phyloP scores from a whole-genome alignment of 2,888 invertebrate genomes.

The Chymomyza fuscimana region DNA sequence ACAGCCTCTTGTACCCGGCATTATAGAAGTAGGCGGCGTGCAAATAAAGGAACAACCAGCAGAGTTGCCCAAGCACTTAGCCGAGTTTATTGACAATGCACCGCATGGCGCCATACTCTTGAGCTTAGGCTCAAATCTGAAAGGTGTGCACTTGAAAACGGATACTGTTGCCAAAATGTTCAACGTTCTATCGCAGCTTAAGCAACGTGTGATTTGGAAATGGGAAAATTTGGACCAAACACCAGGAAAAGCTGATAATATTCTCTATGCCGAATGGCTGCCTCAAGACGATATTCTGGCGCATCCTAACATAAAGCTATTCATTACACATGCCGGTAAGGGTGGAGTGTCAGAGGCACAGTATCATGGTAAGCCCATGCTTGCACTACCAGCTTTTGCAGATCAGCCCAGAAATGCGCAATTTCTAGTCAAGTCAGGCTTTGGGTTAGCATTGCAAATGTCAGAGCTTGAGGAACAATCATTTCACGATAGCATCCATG shows the following conservation, averaged over 20 bases:
- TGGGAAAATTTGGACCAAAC: slow-evolving; percentile 82
- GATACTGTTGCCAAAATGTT: slow-evolving; percentile 81
- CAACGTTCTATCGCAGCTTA: slow-evolving; percentile 82
- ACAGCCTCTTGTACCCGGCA: slow-evolving; percentile 71
- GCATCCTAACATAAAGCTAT: slow-evolving; percentile 82
- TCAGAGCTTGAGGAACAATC: slow-evolving; percentile 36
- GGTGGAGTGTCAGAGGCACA: slow-evolving; percentile 83
- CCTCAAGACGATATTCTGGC: slow-evolving; percentile 85
- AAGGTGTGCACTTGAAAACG: slow-evolving; percentile 76
- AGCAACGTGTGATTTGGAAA: slow-evolving; percentile 84
- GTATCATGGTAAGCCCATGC: slow-evolving; percentile 81
- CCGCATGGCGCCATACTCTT: slow-evolving; percentile 78
- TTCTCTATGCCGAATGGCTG: slow-evolving; percentile 83
- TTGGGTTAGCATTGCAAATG: slow-evolving; percentile 51
- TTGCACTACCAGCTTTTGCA: slow-evolving; percentile 65
- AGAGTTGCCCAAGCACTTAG: slow-evolving; percentile 67
- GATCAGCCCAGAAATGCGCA: slow-evolving; percentile 63
- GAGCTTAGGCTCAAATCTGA: slow-evolving; percentile 79
- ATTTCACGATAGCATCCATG: slow-evolving; percentile 43
- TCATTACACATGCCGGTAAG: slow-evolving; percentile 84
- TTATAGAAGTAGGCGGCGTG: slow-evolving; percentile 77
- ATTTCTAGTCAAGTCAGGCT: slow-evolving; percentile 47
- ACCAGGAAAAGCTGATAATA: slow-evolving; percentile 82
- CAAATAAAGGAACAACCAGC: slow-evolving; percentile 74
- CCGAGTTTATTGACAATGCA: slow-evolving; percentile 66